A percentile compares a stretch with the other conserved stretches of the same genome.
These are phyloP conservation scores for Danaus chrysippus DNA, from an alignment of 2,888 invertebrate genomes.

Conservation along the genomic window DNA sequence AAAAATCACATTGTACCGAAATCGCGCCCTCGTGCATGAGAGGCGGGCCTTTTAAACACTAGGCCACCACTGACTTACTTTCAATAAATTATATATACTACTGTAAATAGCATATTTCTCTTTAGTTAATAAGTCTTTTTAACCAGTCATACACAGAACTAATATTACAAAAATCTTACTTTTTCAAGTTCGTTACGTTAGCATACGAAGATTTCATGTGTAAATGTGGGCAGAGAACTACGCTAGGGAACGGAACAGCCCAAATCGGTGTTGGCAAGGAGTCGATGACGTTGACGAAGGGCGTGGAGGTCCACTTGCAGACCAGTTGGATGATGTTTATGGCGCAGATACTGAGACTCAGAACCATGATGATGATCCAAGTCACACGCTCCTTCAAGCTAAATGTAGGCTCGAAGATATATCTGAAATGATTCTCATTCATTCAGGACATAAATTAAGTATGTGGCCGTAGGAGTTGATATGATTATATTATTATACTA, in stretches of 20 bases:
- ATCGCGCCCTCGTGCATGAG: no score
- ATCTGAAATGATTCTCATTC: conserved; percentile 41
- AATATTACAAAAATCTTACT: conserved; percentile 43
- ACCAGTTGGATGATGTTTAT: conserved; percentile 62
- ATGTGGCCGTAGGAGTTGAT: no score
- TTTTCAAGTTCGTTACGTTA: conserved; percentile 53
- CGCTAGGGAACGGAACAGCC: conserved; percentile 71
- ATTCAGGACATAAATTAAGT: not conserved
- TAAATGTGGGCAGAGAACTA: conserved; percentile 67
- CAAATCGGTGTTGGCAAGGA: conserved; percentile 68
- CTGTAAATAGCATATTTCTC: not conserved
- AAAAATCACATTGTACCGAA: no score
- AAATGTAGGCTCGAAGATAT: conserved; percentile 68
- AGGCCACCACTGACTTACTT: no score
- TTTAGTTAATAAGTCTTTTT: not conserved
- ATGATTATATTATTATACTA: no score
- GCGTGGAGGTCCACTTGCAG: conserved; percentile 64
- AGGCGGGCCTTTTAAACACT: no score
- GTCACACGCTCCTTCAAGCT: conserved; percentile 55
- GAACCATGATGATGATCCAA: conserved; percentile 63
- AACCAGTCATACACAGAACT: not conserved
- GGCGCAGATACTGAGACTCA: conserved; percentile 62
- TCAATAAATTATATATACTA: not conserved
- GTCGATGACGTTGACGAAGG: conserved; percentile 72
- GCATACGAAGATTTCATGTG: conserved; percentile 59